Conservation (phyloP, 2,888 invertebrate genomes). For the Tenthredo notha region DNA sequence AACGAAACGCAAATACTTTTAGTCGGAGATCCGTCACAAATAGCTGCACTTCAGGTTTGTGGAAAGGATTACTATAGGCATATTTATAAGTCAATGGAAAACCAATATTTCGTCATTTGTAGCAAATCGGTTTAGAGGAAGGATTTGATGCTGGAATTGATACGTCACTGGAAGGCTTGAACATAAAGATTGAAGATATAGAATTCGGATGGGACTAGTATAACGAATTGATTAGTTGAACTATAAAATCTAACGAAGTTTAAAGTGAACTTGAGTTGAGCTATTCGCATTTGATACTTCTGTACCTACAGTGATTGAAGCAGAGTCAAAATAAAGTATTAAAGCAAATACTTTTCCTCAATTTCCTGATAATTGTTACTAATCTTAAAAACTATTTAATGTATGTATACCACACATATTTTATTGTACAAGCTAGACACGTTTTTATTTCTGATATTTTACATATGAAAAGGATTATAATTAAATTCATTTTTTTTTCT, state of each 20-base stretch:
- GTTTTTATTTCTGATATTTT: conserved; percentile 17
- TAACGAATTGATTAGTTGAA: conserved; percentile 47
- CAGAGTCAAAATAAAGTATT: conserved; percentile 35
- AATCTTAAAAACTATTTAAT: neutral
- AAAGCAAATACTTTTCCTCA: neutral
- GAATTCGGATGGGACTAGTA: conserved; percentile 71
- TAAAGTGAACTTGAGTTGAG: neutral
- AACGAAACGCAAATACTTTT: conserved; percentile 73
- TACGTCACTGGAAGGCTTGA: conserved; percentile 71
- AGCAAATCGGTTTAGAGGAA: conserved; percentile 72
- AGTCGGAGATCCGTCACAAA: conserved; percentile 72
- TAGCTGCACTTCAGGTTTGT: conserved; percentile 70
- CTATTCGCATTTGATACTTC: conserved; percentile 13
- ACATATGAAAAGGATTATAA: neutral
- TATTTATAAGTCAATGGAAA: conserved; percentile 8
- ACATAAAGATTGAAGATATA: conserved; percentile 73
- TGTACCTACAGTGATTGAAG: conserved; percentile 7
- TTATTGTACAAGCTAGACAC: conserved; percentile 2
- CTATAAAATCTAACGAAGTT: neutral
- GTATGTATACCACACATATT: neutral
- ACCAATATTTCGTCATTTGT: conserved; percentile 46
- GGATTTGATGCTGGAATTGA: conserved; percentile 71
- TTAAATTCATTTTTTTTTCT: neutral
- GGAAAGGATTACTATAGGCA: conserved; percentile 24
- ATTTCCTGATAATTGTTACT: neutral